Conservation (phyloP, 1,140 invertebrate species). For the Zaprionus taronus region DNA sequence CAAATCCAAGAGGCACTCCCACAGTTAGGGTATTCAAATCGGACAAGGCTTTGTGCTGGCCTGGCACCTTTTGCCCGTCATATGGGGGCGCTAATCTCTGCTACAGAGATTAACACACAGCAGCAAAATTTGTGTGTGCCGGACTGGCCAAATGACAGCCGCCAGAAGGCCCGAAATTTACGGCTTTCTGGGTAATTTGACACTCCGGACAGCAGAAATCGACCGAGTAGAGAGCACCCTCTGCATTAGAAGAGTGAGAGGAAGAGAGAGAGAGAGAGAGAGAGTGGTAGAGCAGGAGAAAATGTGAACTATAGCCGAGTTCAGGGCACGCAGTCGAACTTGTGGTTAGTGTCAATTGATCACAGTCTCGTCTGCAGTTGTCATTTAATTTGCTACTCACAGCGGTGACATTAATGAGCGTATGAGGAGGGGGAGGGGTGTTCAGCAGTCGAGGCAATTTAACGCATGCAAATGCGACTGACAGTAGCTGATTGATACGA, state of each 20-base stretch:
- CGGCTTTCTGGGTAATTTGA: constrained; percentile 80
- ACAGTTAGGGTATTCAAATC: constrained; percentile 6
- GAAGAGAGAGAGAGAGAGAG: not conserved
- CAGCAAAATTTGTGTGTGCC: constrained; percentile 62
- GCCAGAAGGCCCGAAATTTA: constrained; percentile 76
- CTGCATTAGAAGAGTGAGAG: not conserved
- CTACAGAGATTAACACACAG: constrained; percentile 72
- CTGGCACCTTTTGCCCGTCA: constrained; percentile 66
- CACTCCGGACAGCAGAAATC: constrained; percentile 65
- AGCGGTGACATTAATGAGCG: constrained; percentile 53
- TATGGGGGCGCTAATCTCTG: constrained; percentile 78
- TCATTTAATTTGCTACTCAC: constrained; percentile 73
- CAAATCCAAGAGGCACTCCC: not conserved
- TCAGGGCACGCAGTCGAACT: constrained; percentile 17
- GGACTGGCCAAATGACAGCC: constrained; percentile 65
- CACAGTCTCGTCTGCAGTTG: constrained; percentile 73
- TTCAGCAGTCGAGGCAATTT: constrained; percentile 41
- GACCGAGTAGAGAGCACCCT: not conserved
- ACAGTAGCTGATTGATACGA: constrained; percentile 31
- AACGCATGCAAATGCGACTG: constrained; percentile 15
- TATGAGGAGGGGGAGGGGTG: constrained; percentile 13
- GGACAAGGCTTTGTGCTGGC: constrained; percentile 43
- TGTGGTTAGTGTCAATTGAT: constrained; percentile 74
- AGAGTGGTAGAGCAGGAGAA: not conserved
- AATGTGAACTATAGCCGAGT: constrained; percentile 11